Base-by-base conservation (phyloP, 1,140 invertebrate genomes). In the Drosophila ohnishii region DNA sequence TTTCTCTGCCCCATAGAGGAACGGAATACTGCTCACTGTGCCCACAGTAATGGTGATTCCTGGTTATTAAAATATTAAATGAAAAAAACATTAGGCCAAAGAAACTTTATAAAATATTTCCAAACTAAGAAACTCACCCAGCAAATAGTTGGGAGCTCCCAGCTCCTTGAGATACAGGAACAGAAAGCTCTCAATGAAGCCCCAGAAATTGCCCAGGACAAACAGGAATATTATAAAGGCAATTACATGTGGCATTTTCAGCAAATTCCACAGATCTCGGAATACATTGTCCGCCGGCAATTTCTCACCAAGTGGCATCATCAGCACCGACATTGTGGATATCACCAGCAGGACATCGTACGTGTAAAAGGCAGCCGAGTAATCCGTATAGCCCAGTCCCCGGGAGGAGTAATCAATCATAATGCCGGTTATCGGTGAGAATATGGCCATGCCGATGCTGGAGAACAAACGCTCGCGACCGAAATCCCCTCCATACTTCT, bases 121-220 rank as follows among this genome's bases (percentile, higher is more conserved):
- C 19, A 19, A 19, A 19, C 19, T 19, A 19, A 19, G 19, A 28
- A 28, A 92, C 93, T 93, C 92, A 95, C 96, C 96, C 42, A 97
- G 90, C 57, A 97, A 92, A 88, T 95, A 96, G 90, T 96, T 96
- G 0, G 95, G 95, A 40, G 95, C 95, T 32, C 95, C 95, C 47
- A 97, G 92, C 91, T 96, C 95, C 91, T 95, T 96, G 37, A 97
- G 93, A 91, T 96, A 97, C 67, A 97, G 93, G 89, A 97, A 97
- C 1, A 97, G 92, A 87, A 96, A 97, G 11, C 95, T 96, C 92
- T 97, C 96, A 35, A 97, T 95, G 89, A 97, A 97, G 30, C 96
- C 96, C 96, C 96, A 97, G 88, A 95, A 94, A 85, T 95, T 96
- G 42, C 96, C 96, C 22, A 96, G 90, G 16, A 95, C 93, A 84